Evolutionary conservation across 2,888 invertebrate genomes (phyloP), one percentile per base, ranked within the genome.

Genomic region (Oligia latruncula): DNA sequence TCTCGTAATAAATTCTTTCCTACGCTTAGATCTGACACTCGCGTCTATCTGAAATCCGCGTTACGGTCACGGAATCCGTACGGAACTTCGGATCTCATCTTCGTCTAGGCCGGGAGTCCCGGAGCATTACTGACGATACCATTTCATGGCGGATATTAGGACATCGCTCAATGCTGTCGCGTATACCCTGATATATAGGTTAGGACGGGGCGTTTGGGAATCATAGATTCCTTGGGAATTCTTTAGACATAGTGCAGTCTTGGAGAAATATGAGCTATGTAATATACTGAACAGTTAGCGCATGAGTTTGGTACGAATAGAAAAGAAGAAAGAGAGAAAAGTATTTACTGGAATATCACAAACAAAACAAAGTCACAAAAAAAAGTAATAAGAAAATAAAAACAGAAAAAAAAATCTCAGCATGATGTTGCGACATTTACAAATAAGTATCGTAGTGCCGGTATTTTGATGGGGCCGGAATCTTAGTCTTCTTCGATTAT

Each of bases 111-210:
- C 62, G 71, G 73, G 84, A 83, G 71, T 55, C 83, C 78, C 80
- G 78, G 80, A 84, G 87, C 83, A 85, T 89, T 85, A 86, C 88
- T 89, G 87, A 82, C 88, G 90, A 89, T 91, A 90, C 93, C 91
- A 94, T 95, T 95, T 92, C 93, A 90, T 88, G 88, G 92, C 95
- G 95, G 96, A 96, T 96, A 96, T 96, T 95, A 94, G 93, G 92
- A 91, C 94, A 96, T 96, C 95, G 92, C 92, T 96, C 96, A 95
- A 91, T 91, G 92, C 92, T 93, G 93, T 92, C 93, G 90, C 87
- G 77, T 85, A 84, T 89, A 86, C 90, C 89, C 88, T 94, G 94
- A 95, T 94, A 92, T 93, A 95, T 89, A 89, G 88, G 77, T 86
- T 84, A 79, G 82, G 77, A 85, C 79, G 83, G 71, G 83, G 71